Evolutionary conservation across 92 coral and sea anemone genomes (phyloP).

Genomic region (Scolanthus callimorphus): DNA sequence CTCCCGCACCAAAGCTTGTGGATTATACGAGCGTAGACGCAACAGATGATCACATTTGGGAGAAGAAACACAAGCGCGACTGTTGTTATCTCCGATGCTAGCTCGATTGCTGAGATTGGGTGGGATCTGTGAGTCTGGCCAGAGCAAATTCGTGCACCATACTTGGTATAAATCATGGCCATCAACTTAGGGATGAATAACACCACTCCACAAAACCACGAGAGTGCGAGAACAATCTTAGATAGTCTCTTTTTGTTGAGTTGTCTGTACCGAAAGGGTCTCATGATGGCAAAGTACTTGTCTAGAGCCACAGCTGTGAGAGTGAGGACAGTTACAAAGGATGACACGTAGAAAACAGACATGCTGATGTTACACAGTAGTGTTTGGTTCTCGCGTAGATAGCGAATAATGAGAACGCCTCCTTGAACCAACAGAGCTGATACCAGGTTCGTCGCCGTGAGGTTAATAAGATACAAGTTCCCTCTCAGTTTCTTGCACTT

Average conservation of each 20-base stretch:
- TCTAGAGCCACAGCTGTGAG: conserved; percentile 12
- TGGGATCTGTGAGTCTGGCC: background rate
- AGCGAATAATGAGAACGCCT: background rate
- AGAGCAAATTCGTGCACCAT: background rate
- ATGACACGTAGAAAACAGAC: background rate
- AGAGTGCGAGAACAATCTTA: background rate
- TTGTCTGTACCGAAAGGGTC: conserved; percentile 7
- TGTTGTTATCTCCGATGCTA: background rate
- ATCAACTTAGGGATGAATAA: conserved; percentile 3
- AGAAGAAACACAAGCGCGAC: conserved; percentile 15
- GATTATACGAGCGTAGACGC: conserved; percentile 25
- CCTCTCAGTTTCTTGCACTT: conserved; percentile 5
- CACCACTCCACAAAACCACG: conserved; percentile 5
- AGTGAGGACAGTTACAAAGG: conserved; percentile 3
- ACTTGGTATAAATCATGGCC: background rate
- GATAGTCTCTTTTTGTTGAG: background rate
- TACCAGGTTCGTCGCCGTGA: conserved; percentile 2
- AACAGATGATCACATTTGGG: conserved; percentile 13
- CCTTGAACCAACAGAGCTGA: background rate
- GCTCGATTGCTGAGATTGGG: background rate
- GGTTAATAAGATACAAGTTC: conserved; percentile 3
- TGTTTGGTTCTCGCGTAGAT: background rate
- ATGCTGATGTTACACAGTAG: background rate
- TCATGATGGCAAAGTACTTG: conserved; percentile 21
- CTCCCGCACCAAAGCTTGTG: conserved; percentile 42